Base-by-base conservation (phyloP, 2,888 invertebrate genomes). In the Daptonema setosum region DNA sequence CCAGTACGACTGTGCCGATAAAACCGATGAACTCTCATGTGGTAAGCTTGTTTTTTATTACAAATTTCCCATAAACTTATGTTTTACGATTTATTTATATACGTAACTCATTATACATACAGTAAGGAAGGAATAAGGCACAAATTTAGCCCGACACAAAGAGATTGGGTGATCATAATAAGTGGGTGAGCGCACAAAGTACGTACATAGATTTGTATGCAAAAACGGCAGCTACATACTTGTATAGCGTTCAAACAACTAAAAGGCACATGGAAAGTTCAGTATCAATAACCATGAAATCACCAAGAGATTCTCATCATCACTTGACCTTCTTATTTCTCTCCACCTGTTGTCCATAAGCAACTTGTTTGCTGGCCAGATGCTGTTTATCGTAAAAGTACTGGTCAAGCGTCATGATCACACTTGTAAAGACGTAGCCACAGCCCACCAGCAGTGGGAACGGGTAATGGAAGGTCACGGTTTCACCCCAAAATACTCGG, bases 401-500 rank as follows among this genome's bases (percentile, higher is more conserved):
- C 25, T 55, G 26, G 30, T 54, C 58, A 28, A 61, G 59, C 57
- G 68, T 67, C 64, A 68, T 68, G 28, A 60, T 59, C 17, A 66
- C 61, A 48, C 68, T 65, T 26, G 62, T 63, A 57, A 68, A 67
- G 62, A 62, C 64, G 58, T 69, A 66, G 29, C 68, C 69, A 25
- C 65, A 52, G 28, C 59, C 58, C 54, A 68, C 64, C 24, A 70
- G 63, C 47, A 66, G 57, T 24, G 64, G 58, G 60, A 67, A 66
- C 1, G 67, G 68, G 65, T 55, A 66, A 59, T 61, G 58, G 8
- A 70, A 29, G 17, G 67, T 62, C 29, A 66, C 60, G 14, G 69
- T 68, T 59, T 70, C 69, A 48, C 66, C 65, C 55, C 65, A 63
- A 54, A 68, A 63, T 29, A 70, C 66, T 28, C 69, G 58, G 55